phyloP scores from a whole-genome alignment of 2,888 invertebrate genomes.

The Tachina grossa region DNA sequence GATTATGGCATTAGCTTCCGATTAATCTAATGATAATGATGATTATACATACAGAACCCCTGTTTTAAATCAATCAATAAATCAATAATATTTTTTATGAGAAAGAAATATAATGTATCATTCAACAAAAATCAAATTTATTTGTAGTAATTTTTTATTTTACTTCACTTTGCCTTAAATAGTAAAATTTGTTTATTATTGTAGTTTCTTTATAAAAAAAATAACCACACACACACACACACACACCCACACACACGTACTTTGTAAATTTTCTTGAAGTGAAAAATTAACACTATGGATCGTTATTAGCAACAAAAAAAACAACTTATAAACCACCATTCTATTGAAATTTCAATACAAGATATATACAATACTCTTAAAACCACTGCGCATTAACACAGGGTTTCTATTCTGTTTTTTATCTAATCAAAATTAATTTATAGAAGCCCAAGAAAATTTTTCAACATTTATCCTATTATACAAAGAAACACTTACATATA shows the following conservation, averaged over 20 bases:
- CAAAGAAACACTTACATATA: constrained; percentile 56
- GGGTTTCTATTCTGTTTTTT: constrained; percentile 46
- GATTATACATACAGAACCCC: no score
- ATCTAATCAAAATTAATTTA: constrained; percentile 8
- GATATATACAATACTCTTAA: constrained; percentile 12
- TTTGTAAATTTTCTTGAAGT: constrained; percentile 23
- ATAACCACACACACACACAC: no score
- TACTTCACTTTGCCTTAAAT: constrained; percentile 59
- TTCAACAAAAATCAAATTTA: constrained; percentile 18
- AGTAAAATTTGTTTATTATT: constrained; percentile 43
- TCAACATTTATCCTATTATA: constrained; percentile 36
- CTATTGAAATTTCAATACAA: constrained; percentile 23
- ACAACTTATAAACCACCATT: constrained; percentile 68
- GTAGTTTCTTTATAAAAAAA: constrained; percentile 17
- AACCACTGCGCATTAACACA: constrained; percentile 47
- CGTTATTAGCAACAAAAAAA: constrained; percentile 46
- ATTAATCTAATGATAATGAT: no score
- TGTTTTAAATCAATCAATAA: no score
- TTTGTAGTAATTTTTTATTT: constrained; percentile 45
- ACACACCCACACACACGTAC: neutral
- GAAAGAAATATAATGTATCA: neutral
- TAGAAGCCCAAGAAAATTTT: constrained; percentile 30
- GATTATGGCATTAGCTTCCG: no score
- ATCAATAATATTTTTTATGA: no score
- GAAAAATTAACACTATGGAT: constrained; percentile 11